Percentiles rank a stretch among this genome's conserved stretches.
These are phyloP conservation scores for Hirundo rustica DNA, from an alignment of 2,797 vertebrate genomes.

Conservation along the genomic window DNA sequence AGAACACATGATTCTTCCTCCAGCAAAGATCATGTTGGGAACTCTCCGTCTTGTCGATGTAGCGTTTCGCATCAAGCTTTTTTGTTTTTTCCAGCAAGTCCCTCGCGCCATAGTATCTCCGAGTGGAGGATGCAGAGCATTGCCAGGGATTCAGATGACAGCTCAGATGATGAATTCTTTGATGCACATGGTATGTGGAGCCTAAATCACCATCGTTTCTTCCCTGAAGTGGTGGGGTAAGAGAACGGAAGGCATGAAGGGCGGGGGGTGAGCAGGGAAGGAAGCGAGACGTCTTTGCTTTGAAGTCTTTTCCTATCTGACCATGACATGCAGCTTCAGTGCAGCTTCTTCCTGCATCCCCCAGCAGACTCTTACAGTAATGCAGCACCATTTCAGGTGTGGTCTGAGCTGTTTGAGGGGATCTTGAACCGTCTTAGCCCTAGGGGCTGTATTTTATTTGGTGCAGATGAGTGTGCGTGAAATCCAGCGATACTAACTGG, in stretches of 20 bases:
- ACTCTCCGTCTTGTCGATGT: constrained; percentile 2
- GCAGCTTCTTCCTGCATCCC: constrained; percentile 29
- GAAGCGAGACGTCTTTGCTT: constrained; percentile 13
- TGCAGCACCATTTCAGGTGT: neutral
- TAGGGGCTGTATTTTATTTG: neutral
- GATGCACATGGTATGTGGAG: constrained; percentile 87
- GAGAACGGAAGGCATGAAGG: neutral
- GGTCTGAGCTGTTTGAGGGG: neutral
- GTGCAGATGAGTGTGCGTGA: neutral
- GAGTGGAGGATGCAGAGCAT: constrained; percentile 99
- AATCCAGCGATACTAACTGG: neutral
- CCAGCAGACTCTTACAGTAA: neutral
- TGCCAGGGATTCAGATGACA: constrained; percentile 92
- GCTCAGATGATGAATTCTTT: constrained; percentile 96
- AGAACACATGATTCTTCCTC: constrained; percentile 26
- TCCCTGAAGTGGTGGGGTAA: constrained; percentile 22
- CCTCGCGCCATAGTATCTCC: constrained; percentile 91
- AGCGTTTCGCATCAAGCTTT: neutral
- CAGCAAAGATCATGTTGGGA: constrained; percentile 51
- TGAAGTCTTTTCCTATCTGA: constrained; percentile 2
- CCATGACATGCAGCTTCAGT: neutral
- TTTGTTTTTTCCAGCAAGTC: constrained; percentile 82
- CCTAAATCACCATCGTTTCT: neutral
- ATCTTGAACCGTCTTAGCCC: neutral
- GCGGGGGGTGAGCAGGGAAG: constrained; percentile 9